These are phyloP conservation scores for Drosophila lini DNA, from an alignment of 1,140 invertebrate genomes.

Conservation along the genomic window DNA sequence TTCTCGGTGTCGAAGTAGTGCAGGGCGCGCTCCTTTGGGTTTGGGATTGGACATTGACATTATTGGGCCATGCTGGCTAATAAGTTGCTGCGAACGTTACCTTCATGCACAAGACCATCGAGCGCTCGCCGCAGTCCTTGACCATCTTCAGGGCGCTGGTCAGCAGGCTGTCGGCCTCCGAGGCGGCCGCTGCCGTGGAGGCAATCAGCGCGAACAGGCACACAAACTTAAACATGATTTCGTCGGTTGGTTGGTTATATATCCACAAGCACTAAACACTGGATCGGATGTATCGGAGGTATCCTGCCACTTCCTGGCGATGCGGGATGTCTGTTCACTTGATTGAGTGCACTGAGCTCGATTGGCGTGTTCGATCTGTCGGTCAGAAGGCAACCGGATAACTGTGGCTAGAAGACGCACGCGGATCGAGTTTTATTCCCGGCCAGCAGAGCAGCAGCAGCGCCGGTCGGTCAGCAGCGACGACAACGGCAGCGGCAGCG, in stretches of 20 bases:
- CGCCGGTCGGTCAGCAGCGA: conserved; percentile 34
- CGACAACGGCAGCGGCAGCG: conserved; percentile 30
- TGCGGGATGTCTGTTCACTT: conserved; percentile 44
- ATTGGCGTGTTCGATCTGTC: conserved; percentile 82
- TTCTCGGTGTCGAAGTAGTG: conserved; percentile 87
- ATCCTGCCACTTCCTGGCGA: conserved; percentile 44
- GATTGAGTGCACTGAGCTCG: conserved; percentile 78
- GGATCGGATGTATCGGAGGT: conserved; percentile 11
- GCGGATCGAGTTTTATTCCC: conserved; percentile 85
- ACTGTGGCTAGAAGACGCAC: conserved; percentile 84
- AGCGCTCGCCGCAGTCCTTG: conserved; percentile 88
- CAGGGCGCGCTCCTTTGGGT: conserved; percentile 87
- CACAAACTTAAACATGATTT: conserved; percentile 85
- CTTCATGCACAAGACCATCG: conserved; percentile 90
- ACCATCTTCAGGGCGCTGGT: conserved; percentile 88
- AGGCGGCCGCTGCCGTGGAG: conserved; percentile 80
- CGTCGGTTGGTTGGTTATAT: conserved; percentile 20
- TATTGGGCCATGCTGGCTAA: neutral
- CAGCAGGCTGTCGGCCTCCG: conserved; percentile 84
- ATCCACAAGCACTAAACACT: conserved; percentile 60
- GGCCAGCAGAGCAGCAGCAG: conserved; percentile 68
- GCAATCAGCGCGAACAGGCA: conserved; percentile 86
- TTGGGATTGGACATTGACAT: conserved; percentile 1
- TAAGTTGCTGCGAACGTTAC: conserved; percentile 70
- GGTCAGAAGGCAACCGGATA: conserved; percentile 84